phyloP scores from a whole-genome alignment of 35 echinoderm and acorn worm genomes.

The Nesometra sesokonis region DNA sequence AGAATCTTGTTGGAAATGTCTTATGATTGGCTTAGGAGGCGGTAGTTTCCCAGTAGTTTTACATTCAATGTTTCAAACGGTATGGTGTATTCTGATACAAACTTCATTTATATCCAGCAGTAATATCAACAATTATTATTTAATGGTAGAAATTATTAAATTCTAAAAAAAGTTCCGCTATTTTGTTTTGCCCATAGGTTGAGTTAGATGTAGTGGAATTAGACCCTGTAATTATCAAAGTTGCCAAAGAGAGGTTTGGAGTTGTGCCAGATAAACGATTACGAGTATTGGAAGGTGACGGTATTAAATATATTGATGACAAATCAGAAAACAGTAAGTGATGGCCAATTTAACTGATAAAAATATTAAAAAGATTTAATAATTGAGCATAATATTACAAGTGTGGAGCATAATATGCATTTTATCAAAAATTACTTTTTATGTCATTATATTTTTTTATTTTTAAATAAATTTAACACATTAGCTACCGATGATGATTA shows the following conservation, averaged over 20 bases:
- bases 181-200: too few relatives aligned
- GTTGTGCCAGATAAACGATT: constrained; percentile 45
- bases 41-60: constrained; percentile 48
- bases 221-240: constrained; percentile 40
- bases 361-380: neutral
- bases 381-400: too few relatives aligned
- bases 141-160: too few relatives aligned
- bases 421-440: neutral
- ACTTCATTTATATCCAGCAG: too few relatives aligned
- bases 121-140: too few relatives aligned
- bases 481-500: too few relatives aligned
- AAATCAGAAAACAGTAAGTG: constrained; percentile 18
- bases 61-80: constrained; percentile 55
- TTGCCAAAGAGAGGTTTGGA: constrained; percentile 66
- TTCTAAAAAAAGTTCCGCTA: too few relatives aligned
- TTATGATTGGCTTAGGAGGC: constrained; percentile 65
- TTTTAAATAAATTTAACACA: too few relatives aligned
- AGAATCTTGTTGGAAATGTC: constrained; percentile 3
- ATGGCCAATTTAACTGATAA: neutral
- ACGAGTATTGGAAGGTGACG: constrained; percentile 41
- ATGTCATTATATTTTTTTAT: neutral
- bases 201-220: constrained; percentile 62
- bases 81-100: constrained; percentile 16
- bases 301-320: constrained; percentile 49
- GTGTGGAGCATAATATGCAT: neutral